Base-by-base conservation (phyloP, 2,797 vertebrate species). In the Pipistrellus nathusii region DNA sequence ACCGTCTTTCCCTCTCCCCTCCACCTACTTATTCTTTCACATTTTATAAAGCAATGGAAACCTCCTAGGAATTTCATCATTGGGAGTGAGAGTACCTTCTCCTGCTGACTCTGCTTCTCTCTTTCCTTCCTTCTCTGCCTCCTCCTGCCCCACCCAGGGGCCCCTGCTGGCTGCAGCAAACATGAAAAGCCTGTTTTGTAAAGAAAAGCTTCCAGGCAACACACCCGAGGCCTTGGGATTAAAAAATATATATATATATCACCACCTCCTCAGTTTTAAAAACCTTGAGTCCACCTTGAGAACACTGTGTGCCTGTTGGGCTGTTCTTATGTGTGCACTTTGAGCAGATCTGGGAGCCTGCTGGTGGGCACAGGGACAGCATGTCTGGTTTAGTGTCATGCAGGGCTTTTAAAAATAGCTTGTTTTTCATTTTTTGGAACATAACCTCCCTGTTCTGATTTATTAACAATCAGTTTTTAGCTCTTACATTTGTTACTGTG, bases 321-420 rank as follows among this genome's bases (percentile, higher is more conserved):
- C 14, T 75, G 71, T 72, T 82, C 44, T 0, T 23, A 20, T 12
- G 57, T 84, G 64, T 44, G 32, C 8, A 3, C 35, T 44, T 11
- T 18, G 78, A 53, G 23, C 0, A 0, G 23, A 76, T 78, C 88
- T 88, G 84, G 68, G 83, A 91, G 30, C 78, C 85, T 35, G 41
- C 0, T 2, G 82, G 88, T 95, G 90, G 87, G 83, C 0, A 3
- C 91, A 53, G 73, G 91, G 77, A 72, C 71, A 18, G 7, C 0
- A 0, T 32, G 51, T 93, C 87, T 91, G 77, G 81, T 69, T 76
- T 59, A 85, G 48, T 57, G 32, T 93, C 94, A 88, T 77, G 75
- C 64, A 35, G 21, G 38, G 46, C 59, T 80, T 95, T 96, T 95
- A 92, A 95, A 96, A 96, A 96, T 92, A 95, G 85, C 93, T 96